Percentiles rank a stretch among this genome's conserved stretches.
Conservation (phyloP, 2,797 vertebrate genomes). For the Agapornis canus region DNA sequence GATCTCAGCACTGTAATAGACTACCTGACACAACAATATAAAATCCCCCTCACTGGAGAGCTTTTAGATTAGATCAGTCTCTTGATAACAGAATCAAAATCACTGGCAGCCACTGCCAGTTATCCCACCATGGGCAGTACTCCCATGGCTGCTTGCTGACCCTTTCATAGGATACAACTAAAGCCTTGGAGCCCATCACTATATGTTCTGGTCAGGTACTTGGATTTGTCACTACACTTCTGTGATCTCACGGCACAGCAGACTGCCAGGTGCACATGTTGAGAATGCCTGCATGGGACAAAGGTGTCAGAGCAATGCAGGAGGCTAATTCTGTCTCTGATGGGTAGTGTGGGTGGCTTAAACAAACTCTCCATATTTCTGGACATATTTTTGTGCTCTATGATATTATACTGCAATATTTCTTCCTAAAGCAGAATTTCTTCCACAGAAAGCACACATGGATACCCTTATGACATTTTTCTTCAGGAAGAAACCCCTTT, state of each 20-base stretch:
- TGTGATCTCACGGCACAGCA: background rate
- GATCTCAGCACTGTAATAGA: background rate
- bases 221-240: background rate
- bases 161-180: background rate
- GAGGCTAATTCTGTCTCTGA: background rate
- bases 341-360: background rate
- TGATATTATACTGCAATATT: background rate
- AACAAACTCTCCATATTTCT: background rate
- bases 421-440: background rate
- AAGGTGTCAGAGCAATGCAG: background rate
- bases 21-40: background rate
- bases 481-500: background rate
- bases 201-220: accelerated
- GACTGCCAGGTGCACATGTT: accelerated
- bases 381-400: background rate
- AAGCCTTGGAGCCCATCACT: accelerated
- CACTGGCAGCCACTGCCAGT: background rate
- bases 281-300: background rate
- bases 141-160: background rate
- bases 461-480: background rate
- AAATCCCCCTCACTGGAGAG: background rate
- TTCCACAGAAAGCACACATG: background rate
- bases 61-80: background rate
- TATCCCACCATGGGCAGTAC: background rate
- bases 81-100: background rate